A percentile compares a stretch with the other conserved stretches of the same genome.
phyloP scores from a whole-genome alignment of 2,888 invertebrate species.

The Caenorhabditis macrosperma region DNA sequence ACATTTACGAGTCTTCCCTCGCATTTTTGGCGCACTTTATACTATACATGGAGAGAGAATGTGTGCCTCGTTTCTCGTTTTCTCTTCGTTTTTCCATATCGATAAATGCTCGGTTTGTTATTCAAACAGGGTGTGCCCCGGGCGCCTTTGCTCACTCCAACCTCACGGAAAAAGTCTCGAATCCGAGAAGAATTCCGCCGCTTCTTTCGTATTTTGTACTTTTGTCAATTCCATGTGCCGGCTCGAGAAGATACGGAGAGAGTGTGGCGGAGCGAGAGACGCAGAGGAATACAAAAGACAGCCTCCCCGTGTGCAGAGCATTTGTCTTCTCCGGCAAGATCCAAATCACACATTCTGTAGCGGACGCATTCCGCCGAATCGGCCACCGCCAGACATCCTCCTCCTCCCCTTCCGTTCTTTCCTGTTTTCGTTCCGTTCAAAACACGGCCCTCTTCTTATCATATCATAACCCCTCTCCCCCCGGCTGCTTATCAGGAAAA shows the following conservation, averaged over 20 bases:
- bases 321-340: not conserved
- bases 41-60: constrained; percentile 20
- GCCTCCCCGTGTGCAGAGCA: not conserved
- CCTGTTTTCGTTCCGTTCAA: not conserved
- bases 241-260: not conserved
- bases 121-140: constrained; percentile 42
- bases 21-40: not conserved
- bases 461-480: not conserved
- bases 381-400: not conserved
- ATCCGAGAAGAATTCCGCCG: not conserved
- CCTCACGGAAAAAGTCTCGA: not conserved
- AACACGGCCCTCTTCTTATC: constrained; percentile 11
- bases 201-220: constrained; percentile 27
- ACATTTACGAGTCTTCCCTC: not conserved
- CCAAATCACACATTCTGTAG: not conserved
- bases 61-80: constrained; percentile 12
- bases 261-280: not conserved
- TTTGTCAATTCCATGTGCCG: not conserved
- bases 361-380: not conserved
- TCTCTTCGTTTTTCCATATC: constrained; percentile 26
- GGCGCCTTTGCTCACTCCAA: not conserved
- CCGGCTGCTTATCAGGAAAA: constrained; percentile 22
- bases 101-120: constrained; percentile 31
- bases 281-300: not conserved
- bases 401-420: not conserved